Percentiles rank a stretch among this genome's conserved stretches.
phyloP scores from a whole-genome alignment of 2,888 invertebrate species.

The Morpho helenor region DNA sequence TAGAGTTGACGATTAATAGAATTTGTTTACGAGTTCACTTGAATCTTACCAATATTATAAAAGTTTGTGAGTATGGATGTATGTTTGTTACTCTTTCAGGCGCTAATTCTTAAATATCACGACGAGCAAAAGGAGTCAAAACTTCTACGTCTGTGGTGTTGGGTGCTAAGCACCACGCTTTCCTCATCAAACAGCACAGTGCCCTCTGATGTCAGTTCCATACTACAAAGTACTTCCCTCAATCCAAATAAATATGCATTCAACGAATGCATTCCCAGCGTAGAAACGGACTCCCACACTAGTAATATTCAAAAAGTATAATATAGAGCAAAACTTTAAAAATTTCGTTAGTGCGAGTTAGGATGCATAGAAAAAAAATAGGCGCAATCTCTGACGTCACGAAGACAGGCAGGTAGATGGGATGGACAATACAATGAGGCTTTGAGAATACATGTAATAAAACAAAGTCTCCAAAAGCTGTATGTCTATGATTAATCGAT shows the following conservation, averaged over 20 bases:
- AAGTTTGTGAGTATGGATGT: no score
- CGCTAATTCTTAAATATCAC: no score
- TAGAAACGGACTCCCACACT: conserved; percentile 65
- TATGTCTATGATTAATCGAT: no score
- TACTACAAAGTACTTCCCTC: conserved; percentile 55
- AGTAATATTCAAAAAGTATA: conserved; percentile 18
- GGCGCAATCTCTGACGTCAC: conserved; percentile 28
- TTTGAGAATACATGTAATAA: no score
- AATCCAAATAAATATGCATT: conserved; percentile 46
- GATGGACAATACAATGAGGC: conserved; percentile 14
- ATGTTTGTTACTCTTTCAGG: no score
- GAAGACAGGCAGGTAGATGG: conserved; percentile 34
- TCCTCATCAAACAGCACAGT: conserved; percentile 49
- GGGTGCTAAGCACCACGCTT: conserved; percentile 67
- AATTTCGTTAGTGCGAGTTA: conserved; percentile 52
- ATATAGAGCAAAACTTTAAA: conserved; percentile 35
- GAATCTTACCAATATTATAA: no score
- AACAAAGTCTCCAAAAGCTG: neutral
- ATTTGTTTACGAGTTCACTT: no score
- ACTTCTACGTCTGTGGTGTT: conserved; percentile 63
- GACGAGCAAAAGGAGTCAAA: conserved; percentile 59
- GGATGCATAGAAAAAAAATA: conserved; percentile 49
- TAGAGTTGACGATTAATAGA: no score
- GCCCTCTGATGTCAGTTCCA: conserved; percentile 49
- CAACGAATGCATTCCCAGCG: conserved; percentile 51